Base-by-base conservation (phyloP, 2,113 vertebrate genomes). In the Boleophthalmus pectinirostris region DNA sequence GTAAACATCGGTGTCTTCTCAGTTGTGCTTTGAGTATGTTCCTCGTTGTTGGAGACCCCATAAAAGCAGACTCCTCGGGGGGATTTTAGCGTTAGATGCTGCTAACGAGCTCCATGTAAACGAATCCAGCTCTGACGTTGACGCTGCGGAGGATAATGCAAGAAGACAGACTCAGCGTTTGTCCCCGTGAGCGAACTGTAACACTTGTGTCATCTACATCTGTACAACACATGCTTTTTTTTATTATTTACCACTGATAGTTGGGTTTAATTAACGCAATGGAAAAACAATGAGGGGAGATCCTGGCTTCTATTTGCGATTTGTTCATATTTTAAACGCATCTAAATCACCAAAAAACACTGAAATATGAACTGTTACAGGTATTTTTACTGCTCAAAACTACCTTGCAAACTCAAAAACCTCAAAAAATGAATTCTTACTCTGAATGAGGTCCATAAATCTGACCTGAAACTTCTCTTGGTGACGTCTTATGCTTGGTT, bases 141-240 rank as follows among this genome's bases (percentile, higher is more conserved):
- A 21, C 24, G 38, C 66, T 20, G 23, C 18, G 61, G 16, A 57
- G 21, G 0, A 6, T 1, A 15, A 72, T 16, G 18, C 1, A 0
- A 14, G 1, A 12, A 47, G 13, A 14, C 57, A 25, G 65, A 16
- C 18, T 23, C 13, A 15, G 2, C 15, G 13, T 33, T 29, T 11
- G 16, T 1, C 15, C 58, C 53, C 11, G n/a, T 20, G n/a, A 56
- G 53, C 53, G 18, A 5, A 11, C 8, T 1, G 29, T 29, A 14
- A 18, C 58, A 18, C 58, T 33, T 5, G 66, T 43, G 14, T 61
- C 35, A 12, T 67, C 65, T 73, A 33, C 81, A 82, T 76, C 84
- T 89, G 87, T 43, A 29, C n/a, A 8, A 43, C 87, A 88, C 73
- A 73, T 80, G 81, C 0, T 46, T 3, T 66, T 70, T n/a, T n/a